These are phyloP conservation scores for Syngnathus acus DNA, from an alignment of 2,797 vertebrate genomes.

Conservation along the genomic window DNA sequence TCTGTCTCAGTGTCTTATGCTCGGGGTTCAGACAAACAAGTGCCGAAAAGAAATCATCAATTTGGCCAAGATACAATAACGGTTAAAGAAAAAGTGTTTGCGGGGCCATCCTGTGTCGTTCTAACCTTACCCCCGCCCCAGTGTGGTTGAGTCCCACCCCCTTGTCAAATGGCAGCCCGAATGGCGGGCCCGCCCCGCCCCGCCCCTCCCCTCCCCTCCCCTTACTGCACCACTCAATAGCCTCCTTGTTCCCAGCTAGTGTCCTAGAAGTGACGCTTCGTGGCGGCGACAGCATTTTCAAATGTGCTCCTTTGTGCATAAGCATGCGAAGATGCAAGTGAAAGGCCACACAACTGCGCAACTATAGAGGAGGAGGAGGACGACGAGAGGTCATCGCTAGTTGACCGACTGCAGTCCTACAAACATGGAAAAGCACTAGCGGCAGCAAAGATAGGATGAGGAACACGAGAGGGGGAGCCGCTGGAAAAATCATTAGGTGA, in stretches of 20 bases:
- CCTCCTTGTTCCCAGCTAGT: slow-evolving; percentile 55
- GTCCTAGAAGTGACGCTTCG: slow-evolving; percentile 46
- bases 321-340: slow-evolving; percentile 25
- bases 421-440: slow-evolving; percentile 25
- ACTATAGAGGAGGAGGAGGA: slow-evolving; percentile 9
- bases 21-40: neutral
- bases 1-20: neutral
- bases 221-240: slow-evolving; percentile 49
- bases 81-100: neutral
- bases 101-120: slow-evolving; percentile 2
- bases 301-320: slow-evolving; percentile 37
- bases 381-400: slow-evolving; percentile 10
- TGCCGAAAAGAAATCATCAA: neutral
- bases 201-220: slow-evolving; percentile 15
- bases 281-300: slow-evolving; percentile 33
- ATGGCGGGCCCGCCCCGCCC: slow-evolving; percentile 42
- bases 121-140: slow-evolving; percentile 16
- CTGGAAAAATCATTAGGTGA: slow-evolving; percentile 48
- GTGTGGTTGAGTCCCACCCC: slow-evolving; percentile 44
- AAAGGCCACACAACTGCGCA: slow-evolving; percentile 12
- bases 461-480: slow-evolving; percentile 19
- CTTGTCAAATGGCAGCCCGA: slow-evolving; percentile 35
- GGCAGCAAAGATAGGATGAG: slow-evolving; percentile 25
- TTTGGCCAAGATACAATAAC: neutral
- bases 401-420: neutral